Conservation (phyloP, 2,888 invertebrate genomes). For the Sarcophaga rosellei region DNA sequence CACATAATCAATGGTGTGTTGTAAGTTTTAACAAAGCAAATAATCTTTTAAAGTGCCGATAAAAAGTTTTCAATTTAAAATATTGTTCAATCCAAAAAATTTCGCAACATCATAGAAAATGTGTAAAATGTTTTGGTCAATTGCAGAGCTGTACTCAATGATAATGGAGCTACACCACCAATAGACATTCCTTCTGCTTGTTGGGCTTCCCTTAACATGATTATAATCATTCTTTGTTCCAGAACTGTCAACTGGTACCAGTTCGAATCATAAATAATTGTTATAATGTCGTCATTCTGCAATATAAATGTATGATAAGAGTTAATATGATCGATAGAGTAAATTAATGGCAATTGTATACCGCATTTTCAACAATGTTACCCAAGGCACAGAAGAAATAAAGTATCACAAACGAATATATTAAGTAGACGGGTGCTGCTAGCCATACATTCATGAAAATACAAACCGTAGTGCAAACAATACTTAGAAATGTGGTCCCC, state of each 20-base stretch:
- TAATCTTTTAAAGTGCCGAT: background rate
- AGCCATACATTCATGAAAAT: conserved; percentile 44
- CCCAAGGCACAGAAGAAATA: conserved; percentile 40
- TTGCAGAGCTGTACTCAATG: conserved; percentile 70
- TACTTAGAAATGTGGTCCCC: conserved; percentile 12
- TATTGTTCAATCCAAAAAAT: conserved; percentile 30
- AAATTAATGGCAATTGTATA: background rate
- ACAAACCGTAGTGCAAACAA: conserved; percentile 41
- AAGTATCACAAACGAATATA: conserved; percentile 29
- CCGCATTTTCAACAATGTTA: conserved; percentile 43
- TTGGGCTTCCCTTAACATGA: conserved; percentile 72
- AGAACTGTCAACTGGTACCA: conserved; percentile 71
- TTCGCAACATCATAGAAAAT: conserved; percentile 65
- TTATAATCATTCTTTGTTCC: conserved; percentile 70
- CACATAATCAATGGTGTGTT: background rate
- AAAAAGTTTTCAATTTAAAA: background rate
- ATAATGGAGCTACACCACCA: conserved; percentile 70
- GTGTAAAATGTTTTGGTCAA: conserved; percentile 71
- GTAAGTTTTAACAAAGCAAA: background rate
- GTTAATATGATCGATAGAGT: background rate
- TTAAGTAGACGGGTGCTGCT: conserved; percentile 12
- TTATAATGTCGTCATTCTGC: conserved; percentile 40
- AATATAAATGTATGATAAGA: background rate
- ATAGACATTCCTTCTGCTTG: conserved; percentile 66
- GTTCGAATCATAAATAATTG: conserved; percentile 70